Evolutionary conservation across 1,140 invertebrate species (phyloP), one percentile per base, ranked within the genome.

Genomic region (Eriosoma lanigerum): DNA sequence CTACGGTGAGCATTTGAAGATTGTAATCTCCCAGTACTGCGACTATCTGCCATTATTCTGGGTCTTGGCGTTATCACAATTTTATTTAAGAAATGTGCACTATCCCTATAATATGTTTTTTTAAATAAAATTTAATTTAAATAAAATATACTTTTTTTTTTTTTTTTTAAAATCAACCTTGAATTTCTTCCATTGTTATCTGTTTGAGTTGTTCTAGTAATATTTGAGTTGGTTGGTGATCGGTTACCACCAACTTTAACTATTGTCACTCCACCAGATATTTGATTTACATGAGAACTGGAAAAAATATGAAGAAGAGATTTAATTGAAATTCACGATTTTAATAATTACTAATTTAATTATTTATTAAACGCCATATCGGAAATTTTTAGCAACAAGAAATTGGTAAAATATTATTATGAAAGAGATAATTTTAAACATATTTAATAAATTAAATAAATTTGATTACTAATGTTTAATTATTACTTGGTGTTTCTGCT

Each of bases 261-360:
- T 52, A 93, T 93, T 8, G 92, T 93, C 0, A 93, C 90, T 26
- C 91, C 91, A 56, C 90, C 89, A 9, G 90, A 89, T 9, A 89
- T 92, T 82, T 92, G 89, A 83, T 90, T 92, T n/a, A 90, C 89
- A 85, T 89, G 87, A 83, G 83, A 82, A 60, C 82, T 82, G 81
- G 29, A 81, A 81, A 82, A 64, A 70, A 80, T 44, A 38, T 38
- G 8, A 38, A 4, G 32, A n/a, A n/a, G n/a, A n/a, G n/a, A n/a
- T n/a, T n/a, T n/a, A n/a, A 38, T 38, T 38, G 32, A 38, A 4
- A 38, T 38, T 38, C 8, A 4, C 3, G 8, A 38, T 38, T 38
- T n/a, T n/a, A n/a, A n/a, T n/a, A n/a, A n/a, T n/a, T n/a, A n/a
- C n/a, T n/a, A n/a, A n/a, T n/a, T n/a, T n/a, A n/a, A n/a, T n/a